Conservation (phyloP, 1,140 invertebrate species). For the Harlomillsia oculata region DNA sequence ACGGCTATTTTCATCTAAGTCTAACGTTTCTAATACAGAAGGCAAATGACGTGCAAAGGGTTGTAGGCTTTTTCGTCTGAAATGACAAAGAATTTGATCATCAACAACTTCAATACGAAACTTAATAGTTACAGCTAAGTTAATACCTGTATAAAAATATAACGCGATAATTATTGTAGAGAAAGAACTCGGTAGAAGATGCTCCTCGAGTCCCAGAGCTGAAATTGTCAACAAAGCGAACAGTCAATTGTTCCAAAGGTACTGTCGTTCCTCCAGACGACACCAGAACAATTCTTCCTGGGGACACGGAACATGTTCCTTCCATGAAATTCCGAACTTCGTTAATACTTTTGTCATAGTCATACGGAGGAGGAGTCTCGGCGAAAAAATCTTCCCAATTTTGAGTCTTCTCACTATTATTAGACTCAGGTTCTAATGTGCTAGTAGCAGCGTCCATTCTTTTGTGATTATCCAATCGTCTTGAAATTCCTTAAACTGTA, state of each 20-base stretch:
- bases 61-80: constrained; percentile 27
- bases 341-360: constrained; percentile 10
- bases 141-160: constrained; percentile 50
- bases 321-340: constrained; percentile 17
- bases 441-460: neutral
- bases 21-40: constrained; percentile 20
- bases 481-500: neutral
- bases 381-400: constrained; percentile 32
- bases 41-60: constrained; percentile 38
- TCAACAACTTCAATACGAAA: neutral
- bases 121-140: constrained; percentile 35
- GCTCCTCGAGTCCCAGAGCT: constrained; percentile 90
- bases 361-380: constrained; percentile 15
- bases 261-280: constrained; percentile 51
- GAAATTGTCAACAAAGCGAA: constrained; percentile 97
- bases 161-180: constrained; percentile 56
- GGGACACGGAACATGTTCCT: neutral
- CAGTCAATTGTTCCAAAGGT: constrained; percentile 91
- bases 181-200: constrained; percentile 89
- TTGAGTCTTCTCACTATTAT: too few relatives aligned
- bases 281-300: constrained; percentile 17
- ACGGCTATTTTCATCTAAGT: constrained; percentile 11
- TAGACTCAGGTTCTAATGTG: too few relatives aligned
- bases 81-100: constrained; percentile 37
- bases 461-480: neutral